A percentile compares a stretch with the other conserved stretches of the same genome.
Conservation (phyloP, 2,888 invertebrate species). For the Heliconius erato region DNA sequence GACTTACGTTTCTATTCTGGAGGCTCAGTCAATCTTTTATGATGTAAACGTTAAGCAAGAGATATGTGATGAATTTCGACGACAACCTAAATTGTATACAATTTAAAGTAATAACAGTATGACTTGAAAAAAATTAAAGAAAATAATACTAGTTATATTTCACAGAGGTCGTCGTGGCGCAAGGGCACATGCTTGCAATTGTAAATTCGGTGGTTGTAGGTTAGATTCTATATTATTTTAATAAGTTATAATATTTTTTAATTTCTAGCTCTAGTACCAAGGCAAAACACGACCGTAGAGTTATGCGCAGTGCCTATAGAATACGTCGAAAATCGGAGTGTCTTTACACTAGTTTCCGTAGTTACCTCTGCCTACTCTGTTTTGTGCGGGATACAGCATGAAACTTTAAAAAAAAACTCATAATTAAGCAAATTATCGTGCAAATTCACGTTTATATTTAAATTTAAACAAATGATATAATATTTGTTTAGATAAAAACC, state of each 20-base stretch:
- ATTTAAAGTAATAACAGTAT: background rate
- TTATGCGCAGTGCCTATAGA: background rate
- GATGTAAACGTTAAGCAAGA: background rate
- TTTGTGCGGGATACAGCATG: too few relatives aligned
- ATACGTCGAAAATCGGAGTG: background rate
- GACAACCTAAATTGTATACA: background rate
- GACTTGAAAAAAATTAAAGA: background rate
- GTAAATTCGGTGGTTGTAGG: too few relatives aligned
- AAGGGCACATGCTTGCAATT: too few relatives aligned
- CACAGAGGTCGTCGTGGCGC: too few relatives aligned
- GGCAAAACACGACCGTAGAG: background rate
- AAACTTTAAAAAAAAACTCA: too few relatives aligned
- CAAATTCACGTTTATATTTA: background rate
- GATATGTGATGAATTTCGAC: background rate
- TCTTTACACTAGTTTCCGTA: background rate
- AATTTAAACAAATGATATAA: background rate
- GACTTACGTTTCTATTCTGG: background rate
- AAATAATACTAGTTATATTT: background rate
- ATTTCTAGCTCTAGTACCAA: background rate
- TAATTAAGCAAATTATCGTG: background rate
- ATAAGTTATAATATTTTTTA: too few relatives aligned
- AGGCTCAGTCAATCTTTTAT: slow-evolving; percentile 1
- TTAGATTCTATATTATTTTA: too few relatives aligned
- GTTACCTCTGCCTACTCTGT: background rate
- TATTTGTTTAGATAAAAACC: background rate